phyloP scores from a whole-genome alignment of 2,888 invertebrate genomes.

The Pandemis corylana region DNA sequence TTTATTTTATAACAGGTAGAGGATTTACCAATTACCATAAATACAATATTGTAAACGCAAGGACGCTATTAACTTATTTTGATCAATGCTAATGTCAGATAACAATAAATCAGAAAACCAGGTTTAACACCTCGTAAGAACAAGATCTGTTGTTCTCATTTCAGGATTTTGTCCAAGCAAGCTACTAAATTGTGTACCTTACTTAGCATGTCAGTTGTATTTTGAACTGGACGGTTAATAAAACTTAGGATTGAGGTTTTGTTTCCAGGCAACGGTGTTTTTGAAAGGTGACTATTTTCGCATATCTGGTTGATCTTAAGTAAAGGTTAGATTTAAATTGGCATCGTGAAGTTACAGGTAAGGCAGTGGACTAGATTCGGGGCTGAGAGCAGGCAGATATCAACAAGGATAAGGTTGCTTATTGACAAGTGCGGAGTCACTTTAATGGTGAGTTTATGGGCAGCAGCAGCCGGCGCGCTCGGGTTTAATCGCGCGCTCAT shows the following conservation, averaged over 20 bases:
- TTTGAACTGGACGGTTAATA: conserved; percentile 62
- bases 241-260: conserved; percentile 65
- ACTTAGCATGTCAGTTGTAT: conserved; percentile 67
- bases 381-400: conserved; percentile 14
- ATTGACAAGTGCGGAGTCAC: conserved; percentile 22
- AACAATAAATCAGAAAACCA: conserved; percentile 77
- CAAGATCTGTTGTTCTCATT: conserved; percentile 71
- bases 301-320: conserved; percentile 50
- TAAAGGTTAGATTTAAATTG: conserved; percentile 51
- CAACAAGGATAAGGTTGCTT: conserved; percentile 17
- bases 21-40: conserved; percentile 45
- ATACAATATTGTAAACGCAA: conserved; percentile 65
- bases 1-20: background rate
- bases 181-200: conserved; percentile 65
- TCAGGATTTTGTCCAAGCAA: conserved; percentile 61
- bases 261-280: conserved; percentile 59
- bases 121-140: conserved; percentile 78
- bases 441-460: conserved; percentile 34
- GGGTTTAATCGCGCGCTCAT: conserved; percentile 60
- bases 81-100: conserved; percentile 72
- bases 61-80: conserved; percentile 70
- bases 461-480: conserved; percentile 23
- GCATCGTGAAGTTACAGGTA: conserved; percentile 38
- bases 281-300: conserved; percentile 56
- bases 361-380: conserved; percentile 31